Base-by-base conservation (phyloP, 2,113 vertebrate species). In the Seriola quinqueradiata region DNA sequence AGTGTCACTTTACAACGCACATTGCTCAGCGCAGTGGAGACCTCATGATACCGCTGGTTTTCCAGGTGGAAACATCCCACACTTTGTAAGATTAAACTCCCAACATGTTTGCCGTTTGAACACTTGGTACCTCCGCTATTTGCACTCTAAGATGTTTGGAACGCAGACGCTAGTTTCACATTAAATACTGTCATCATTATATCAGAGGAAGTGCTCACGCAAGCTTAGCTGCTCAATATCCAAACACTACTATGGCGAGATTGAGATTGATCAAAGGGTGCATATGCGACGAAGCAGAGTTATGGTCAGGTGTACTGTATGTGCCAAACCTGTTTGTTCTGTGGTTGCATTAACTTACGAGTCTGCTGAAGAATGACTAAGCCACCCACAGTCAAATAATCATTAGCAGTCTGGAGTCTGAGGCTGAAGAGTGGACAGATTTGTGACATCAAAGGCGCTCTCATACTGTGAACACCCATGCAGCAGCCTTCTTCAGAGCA, bases 331-430 rank as follows among this genome's bases (percentile, higher is more conserved):
- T 82, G 90, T 90, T 90, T 83, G 83, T 90, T 81, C 67, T 82
- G 86, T 57, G 74, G 77, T 77, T 74, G 28, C 70, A 77, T 89
- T 90, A 72, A 83, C 85, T 77, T 81, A 82, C 74, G 70, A 83
- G 38, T 36, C 34, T n/a, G 54, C 60, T 58, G 69, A 77, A 58
- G 73, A 87, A 92, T 84, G 87, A 82, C 77, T 75, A 66, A 92
- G 82, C 82, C 81, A 89, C 79, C 60, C 54, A 70, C 64, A 89
- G 84, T 86, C 82, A 92, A 92, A 93, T 92, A 91, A 89, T 92
- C 86, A 94, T 95, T 92, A 94, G 77, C 89, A 64, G 79, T 87
- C 86, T 87, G 88, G 66, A 70, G 77, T 91, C 89, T 89, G 80
- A 84, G 64, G 77, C 86, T 81, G 76, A 84, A 79, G 81, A 92